These are phyloP conservation scores for Anableps anableps DNA, from an alignment of 2,797 vertebrate genomes.

Conservation along the genomic window DNA sequence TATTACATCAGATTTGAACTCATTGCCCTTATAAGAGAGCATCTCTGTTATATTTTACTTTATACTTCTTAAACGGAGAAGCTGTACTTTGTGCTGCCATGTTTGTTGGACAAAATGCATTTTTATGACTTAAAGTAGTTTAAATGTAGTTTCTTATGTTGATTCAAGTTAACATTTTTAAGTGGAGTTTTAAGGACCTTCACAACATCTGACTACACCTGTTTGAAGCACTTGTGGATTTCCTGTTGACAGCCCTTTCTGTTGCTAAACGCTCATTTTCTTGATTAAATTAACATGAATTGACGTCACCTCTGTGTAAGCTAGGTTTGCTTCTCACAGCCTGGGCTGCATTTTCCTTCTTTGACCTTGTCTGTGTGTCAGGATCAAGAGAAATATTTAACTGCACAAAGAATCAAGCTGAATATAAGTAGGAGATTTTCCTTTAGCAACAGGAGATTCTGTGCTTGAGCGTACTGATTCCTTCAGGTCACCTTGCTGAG, in stretches of 20 bases:
- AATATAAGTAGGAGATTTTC: neutral
- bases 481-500: neutral
- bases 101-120: neutral
- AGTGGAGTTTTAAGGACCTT: neutral
- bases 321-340: slow-evolving; percentile 11
- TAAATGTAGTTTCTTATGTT: too few species aligned
- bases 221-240: neutral
- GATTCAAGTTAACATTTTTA: neutral
- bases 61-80: neutral
- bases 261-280: neutral
- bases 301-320: neutral
- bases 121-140: neutral
- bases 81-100: neutral
- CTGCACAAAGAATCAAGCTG: neutral
- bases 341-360: slow-evolving; percentile 17
- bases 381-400: neutral
- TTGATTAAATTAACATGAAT: neutral
- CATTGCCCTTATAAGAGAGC: neutral
- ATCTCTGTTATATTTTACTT: neutral
- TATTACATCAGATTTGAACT: neutral
- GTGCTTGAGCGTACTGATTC: neutral
- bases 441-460: neutral
- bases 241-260: slow-evolving; percentile 18
- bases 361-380: neutral
- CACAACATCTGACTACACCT: neutral